These are phyloP conservation scores for Gymnocheta viridis DNA, from an alignment of 2,888 invertebrate genomes.

Conservation along the genomic window DNA sequence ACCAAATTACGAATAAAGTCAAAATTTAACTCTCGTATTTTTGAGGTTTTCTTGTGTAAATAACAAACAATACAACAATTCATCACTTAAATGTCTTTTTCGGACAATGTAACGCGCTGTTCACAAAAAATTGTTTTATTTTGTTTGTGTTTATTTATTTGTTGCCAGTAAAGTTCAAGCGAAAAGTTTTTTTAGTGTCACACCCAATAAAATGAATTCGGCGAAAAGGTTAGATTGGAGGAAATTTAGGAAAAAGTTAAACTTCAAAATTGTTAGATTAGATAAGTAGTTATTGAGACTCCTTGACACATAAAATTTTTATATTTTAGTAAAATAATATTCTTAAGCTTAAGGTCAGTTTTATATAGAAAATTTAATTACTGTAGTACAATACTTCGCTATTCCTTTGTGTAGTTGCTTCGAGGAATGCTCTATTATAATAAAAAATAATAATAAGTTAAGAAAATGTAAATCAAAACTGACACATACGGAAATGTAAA, in stretches of 20 bases:
- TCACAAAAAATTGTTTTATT: constrained; percentile 53
- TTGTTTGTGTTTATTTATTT: constrained; percentile 59
- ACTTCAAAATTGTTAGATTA: background rate
- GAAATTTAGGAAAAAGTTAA: background rate
- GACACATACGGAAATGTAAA: no score
- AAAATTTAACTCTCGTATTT: constrained; percentile 51
- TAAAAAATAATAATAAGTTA: no score
- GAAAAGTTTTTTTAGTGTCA: background rate
- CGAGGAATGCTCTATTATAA: no score
- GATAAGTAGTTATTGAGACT: no score
- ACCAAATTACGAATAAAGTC: constrained; percentile 61
- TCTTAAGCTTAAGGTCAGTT: no score
- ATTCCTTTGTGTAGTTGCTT: no score
- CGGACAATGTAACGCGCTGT: constrained; percentile 54
- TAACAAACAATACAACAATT: constrained; percentile 75
- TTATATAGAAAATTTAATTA: no score
- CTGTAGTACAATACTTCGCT: no score
- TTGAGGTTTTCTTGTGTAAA: constrained; percentile 70
- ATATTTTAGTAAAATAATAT: no score
- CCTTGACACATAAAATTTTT: no score
- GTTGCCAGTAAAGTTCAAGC: constrained; percentile 34
- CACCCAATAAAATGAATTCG: constrained; percentile 41
- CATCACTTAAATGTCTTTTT: constrained; percentile 75
- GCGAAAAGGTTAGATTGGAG: background rate
- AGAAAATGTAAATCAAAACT: no score